These are phyloP conservation scores for Ladona fulva DNA, from an alignment of 1,140 invertebrate genomes.

Conservation along the genomic window DNA sequence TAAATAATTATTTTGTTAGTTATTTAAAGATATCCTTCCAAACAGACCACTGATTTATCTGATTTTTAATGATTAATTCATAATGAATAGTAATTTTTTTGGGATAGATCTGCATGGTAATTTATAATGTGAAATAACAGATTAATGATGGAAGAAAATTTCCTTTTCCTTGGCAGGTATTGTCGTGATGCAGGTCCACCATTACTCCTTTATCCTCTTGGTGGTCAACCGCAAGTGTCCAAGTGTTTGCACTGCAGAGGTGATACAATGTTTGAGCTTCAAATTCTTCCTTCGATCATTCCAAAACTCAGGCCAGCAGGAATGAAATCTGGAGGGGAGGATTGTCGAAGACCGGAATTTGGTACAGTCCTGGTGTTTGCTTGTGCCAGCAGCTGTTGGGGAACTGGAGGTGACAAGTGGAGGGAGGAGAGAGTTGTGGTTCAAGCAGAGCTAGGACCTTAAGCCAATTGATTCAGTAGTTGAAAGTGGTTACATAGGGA, in stretches of 20 bases:
- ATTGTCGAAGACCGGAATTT: conserved; percentile 55
- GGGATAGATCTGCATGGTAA: no score
- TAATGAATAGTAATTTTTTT: no score
- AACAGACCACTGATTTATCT: no score
- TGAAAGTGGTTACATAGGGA: no score
- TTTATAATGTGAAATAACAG: no score
- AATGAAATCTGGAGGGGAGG: conserved; percentile 21
- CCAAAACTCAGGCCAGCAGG: conserved; percentile 31
- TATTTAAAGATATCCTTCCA: no score
- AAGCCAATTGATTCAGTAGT: not conserved
- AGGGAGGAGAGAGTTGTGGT: conserved; percentile 64
- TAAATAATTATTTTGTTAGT: no score
- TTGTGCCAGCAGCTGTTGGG: conserved; percentile 76
- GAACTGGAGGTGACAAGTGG: conserved; percentile 45
- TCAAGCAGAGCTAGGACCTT: conserved; percentile 49
- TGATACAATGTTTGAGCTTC: conserved; percentile 65
- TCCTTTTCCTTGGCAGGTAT: conserved; percentile 42
- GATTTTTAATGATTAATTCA: no score
- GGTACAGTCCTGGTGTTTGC: conserved; percentile 73
- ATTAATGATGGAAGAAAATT: no score
- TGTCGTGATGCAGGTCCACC: conserved; percentile 45
- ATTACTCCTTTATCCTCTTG: conserved; percentile 52
- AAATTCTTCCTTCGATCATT: conserved; percentile 68
- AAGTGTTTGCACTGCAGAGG: conserved; percentile 61
- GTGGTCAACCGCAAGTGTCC: conserved; percentile 33